Conservation (phyloP, 1,140 invertebrate genomes). For the Cardiocondyla obscurior region DNA sequence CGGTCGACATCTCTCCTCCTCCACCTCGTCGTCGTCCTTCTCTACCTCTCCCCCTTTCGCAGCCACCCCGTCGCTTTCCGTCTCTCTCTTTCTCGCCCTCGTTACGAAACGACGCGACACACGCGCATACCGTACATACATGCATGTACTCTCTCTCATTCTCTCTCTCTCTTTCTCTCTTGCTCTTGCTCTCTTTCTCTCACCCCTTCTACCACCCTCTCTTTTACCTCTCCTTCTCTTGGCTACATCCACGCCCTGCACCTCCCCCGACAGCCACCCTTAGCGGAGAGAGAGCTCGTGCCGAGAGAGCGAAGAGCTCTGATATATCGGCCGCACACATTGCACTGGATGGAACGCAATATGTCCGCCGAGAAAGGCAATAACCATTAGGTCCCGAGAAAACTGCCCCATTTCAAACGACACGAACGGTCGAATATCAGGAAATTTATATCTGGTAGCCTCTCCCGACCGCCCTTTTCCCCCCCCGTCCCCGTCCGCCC, state of each 20-base stretch:
- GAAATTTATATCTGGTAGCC: constrained; percentile 84
- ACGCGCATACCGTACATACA: constrained; percentile 1
- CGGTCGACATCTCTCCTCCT: constrained; percentile 69
- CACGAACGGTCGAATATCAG: constrained; percentile 86
- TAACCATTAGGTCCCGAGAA: constrained; percentile 87
- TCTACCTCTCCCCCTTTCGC: constrained; percentile 21
- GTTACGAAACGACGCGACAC: constrained; percentile 15
- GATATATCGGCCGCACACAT: constrained; percentile 86
- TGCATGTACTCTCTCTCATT: not conserved
- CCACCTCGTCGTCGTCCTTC: constrained; percentile 34
- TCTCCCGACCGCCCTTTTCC: constrained; percentile 20
- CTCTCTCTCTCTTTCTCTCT: not conserved
- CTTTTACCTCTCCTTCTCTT: constrained; percentile 29
- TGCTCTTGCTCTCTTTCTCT: constrained; percentile 1
- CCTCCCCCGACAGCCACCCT: constrained; percentile 70
- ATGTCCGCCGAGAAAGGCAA: constrained; percentile 87
- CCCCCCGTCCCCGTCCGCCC: constrained; percentile 14
- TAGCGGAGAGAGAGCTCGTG: constrained; percentile 68
- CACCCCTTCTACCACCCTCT: constrained; percentile 33
- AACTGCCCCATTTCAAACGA: constrained; percentile 87
- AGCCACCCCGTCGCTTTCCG: constrained; percentile 30
- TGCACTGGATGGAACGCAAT: constrained; percentile 87
- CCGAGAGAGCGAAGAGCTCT: constrained; percentile 75
- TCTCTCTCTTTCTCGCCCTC: constrained; percentile 40
- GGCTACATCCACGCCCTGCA: constrained; percentile 60